A percentile compares a stretch with the other conserved stretches of the same genome.
Evolutionary conservation across 1,140 invertebrate species (phyloP).

Genomic region (Sinonovacula constricta): DNA sequence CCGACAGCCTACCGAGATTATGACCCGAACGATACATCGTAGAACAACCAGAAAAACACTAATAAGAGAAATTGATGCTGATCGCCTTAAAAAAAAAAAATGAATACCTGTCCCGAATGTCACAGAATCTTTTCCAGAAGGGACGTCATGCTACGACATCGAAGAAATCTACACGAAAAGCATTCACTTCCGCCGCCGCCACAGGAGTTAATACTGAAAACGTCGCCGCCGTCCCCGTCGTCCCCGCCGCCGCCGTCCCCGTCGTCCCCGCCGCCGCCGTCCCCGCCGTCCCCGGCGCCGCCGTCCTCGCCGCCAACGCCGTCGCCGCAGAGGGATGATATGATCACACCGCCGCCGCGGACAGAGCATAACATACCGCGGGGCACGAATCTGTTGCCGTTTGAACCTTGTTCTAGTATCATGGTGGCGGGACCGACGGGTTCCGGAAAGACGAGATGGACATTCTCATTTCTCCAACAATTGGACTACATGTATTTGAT

Average conservation of each 20-base stretch:
- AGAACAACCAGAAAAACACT: no score
- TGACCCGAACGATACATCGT: no score
- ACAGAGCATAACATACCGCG: no score
- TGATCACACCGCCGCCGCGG: no score
- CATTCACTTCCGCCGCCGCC: neutral
- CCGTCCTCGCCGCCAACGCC: neutral
- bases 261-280: no score
- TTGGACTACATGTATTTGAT: neutral
- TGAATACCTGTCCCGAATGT: neutral
- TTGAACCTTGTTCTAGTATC: neutral
- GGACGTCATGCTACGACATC: neutral
- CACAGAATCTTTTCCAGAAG: neutral
- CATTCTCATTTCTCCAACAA: neutral
- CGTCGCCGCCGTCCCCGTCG: no score
- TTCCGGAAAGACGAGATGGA: conserved; percentile 12
- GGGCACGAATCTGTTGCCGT: conserved; percentile 9
- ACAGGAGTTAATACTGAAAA: neutral
- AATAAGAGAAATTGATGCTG: no score
- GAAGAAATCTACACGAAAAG: neutral
- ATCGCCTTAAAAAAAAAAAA: no score
- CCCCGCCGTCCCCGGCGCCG: no score
- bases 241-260: no score
- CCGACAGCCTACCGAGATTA: no score
- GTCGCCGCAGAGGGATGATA: neutral
- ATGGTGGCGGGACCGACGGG: conserved; percentile 3